Percentiles rank a stretch among this genome's conserved stretches.
Evolutionary conservation across 64 coral and sea anemone genomes (phyloP).

Genomic region (Montipora efflorescens): DNA sequence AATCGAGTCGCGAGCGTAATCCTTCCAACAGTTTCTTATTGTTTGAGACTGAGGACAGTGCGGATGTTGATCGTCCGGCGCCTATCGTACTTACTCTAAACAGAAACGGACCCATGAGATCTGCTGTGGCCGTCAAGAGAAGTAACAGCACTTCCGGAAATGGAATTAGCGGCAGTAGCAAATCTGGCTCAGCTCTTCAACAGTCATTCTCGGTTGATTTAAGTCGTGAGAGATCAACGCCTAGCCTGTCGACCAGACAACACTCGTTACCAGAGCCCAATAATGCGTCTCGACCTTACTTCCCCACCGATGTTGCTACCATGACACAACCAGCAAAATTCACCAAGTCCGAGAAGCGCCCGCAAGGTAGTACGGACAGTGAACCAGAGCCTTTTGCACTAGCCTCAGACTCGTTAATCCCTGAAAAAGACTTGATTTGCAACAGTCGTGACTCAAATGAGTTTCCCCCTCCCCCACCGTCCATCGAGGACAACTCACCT

Average conservation of each 20-base stretch:
- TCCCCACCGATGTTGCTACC: constrained; percentile 8
- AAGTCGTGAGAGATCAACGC: background rate
- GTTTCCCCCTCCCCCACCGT: constrained; percentile 74
- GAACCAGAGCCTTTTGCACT: constrained; percentile 24
- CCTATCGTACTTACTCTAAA: constrained; percentile 53
- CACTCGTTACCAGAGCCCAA: constrained; percentile 27
- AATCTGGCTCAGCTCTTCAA: background rate
- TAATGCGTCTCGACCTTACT: background rate
- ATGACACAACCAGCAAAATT: constrained; percentile 20
- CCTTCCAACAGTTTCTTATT: constrained; percentile 38
- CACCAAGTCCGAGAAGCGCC: background rate
- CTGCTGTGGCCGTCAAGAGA: constrained; percentile 62
- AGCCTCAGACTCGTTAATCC: constrained; percentile 19
- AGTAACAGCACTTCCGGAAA: constrained; percentile 28
- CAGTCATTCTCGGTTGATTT: constrained; percentile 22
- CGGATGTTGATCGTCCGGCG: constrained; percentile 41
- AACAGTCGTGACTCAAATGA: constrained; percentile 53
- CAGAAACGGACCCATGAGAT: constrained; percentile 49
- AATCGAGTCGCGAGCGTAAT: background rate
- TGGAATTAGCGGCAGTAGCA: background rate
- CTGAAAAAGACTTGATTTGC: constrained; percentile 28
- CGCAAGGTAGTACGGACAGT: background rate
- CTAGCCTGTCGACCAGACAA: constrained; percentile 3
- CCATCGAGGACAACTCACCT: constrained; percentile 34
- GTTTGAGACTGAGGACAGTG: constrained; percentile 46